Conservation (phyloP, 2,797 vertebrate species). For the Crypturellus tataupa region DNA sequence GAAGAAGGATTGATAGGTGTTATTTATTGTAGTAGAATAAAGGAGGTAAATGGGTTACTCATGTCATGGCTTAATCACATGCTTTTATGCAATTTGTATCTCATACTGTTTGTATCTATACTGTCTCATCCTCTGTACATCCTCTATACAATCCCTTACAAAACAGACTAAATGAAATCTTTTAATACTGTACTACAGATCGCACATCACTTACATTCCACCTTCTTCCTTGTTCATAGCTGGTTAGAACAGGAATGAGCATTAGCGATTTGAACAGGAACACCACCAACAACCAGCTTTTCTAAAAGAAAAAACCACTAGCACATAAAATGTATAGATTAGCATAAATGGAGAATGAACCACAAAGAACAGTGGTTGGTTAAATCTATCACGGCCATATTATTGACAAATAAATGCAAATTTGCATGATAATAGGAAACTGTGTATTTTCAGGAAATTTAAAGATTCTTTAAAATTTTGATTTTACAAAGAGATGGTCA, state of each 20-base stretch:
- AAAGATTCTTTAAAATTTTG: neutral
- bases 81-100: neutral
- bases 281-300: neutral
- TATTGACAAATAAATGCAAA: neutral
- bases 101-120: fast-evolving
- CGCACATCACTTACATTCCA: neutral
- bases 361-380: neutral
- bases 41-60: neutral
- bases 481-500: neutral
- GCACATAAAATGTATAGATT: neutral
- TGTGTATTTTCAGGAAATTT: neutral
- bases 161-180: neutral
- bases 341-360: neutral
- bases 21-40: neutral
- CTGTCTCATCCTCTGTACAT: neutral
- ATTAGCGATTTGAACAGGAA: neutral
- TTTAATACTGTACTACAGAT: neutral
- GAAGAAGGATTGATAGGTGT: neutral
- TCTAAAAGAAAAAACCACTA: neutral
- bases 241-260: too few species aligned
- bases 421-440: neutral
- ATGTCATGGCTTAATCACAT: neutral
- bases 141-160: neutral
- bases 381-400: neutral
- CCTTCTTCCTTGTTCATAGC: neutral